Base-by-base conservation (phyloP, 2,113 vertebrate genomes). In the Misgurnus anguillicaudatus region DNA sequence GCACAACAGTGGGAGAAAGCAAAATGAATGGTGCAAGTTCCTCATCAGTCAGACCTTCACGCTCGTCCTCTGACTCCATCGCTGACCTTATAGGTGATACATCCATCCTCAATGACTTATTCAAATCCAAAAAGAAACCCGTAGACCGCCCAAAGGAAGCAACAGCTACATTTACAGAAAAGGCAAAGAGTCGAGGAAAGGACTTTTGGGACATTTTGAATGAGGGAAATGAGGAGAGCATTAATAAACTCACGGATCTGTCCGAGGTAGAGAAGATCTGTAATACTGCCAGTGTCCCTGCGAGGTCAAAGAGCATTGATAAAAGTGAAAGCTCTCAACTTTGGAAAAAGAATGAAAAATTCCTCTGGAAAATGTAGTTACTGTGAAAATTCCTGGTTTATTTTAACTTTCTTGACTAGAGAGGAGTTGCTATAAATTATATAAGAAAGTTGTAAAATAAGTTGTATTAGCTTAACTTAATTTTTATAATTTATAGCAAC, bases 191-290 rank as follows among this genome's bases (percentile, higher is more conserved):
- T 45, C 88, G 79, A 81, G 83, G 92, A 72, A 98, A 94, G 89
- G 97, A 98, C 88, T 95, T 99, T 89, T 99, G 97, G 97, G 97
- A 98, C 88, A 95, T 99, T 78, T 85, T 99, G 80, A 93, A 91
- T 81, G 96, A 98, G 71, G 94, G 94, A 41, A 94, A 94, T 24
- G 94, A 95, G 38, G 96, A 97, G 77, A 92, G 90, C 77, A 93
- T 98, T 13, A 94, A 91, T 86, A 94, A 92, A 75, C 91, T 98
- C 62, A 97, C 95, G 0, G 95, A 99, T 80, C 62, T 92, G 69
- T 89, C 95, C 17, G 92, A 92, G 51, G 93, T 97, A 80, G 92
- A 97, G 91, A 93, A 93, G 77, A 87, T 95, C 16, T 98, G 96
- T 87, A 86, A 91, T 83, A 93, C 66, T 79, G 66, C 82, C 11